phyloP scores from a whole-genome alignment of 92 coral and sea anemone genomes.

The Epizoanthus fatuus region DNA sequence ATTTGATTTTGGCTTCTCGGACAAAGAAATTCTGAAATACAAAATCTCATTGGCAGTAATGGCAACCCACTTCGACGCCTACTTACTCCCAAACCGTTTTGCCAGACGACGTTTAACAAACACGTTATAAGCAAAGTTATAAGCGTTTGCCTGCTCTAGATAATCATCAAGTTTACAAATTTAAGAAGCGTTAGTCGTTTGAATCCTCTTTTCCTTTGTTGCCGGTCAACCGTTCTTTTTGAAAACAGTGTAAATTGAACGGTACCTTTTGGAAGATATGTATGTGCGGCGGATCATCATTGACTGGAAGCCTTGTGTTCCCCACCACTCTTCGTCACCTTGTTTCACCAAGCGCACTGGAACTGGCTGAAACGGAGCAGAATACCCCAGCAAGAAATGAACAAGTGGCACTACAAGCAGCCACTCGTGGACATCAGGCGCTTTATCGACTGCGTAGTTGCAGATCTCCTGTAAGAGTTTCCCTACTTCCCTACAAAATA shows the following conservation, averaged over 20 bases:
- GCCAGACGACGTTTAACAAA: too few species aligned
- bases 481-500: neutral
- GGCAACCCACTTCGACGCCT: too few species aligned
- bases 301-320: neutral
- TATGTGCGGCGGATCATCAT: neutral
- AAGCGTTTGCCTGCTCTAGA: too few species aligned
- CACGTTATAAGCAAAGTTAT: too few species aligned
- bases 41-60: too few species aligned
- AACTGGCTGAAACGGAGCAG: slow-evolving; percentile 14
- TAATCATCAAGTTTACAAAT: too few species aligned
- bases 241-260: neutral
- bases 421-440: slow-evolving; percentile 16
- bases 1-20: too few species aligned
- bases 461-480: neutral
- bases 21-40: too few species aligned
- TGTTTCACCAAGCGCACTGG: neutral
- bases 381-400: slow-evolving; percentile 13
- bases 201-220: too few species aligned
- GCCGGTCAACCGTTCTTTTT: too few species aligned
- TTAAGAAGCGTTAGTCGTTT: too few species aligned
- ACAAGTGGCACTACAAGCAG: slow-evolving; percentile 7
- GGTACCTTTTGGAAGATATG: slow-evolving; percentile 12
- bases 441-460: slow-evolving; percentile 3
- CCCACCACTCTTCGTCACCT: slow-evolving; percentile 18
- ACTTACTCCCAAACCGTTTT: too few species aligned